Conservation (phyloP, 2,888 invertebrate species). For the Euphydryas editha region DNA sequence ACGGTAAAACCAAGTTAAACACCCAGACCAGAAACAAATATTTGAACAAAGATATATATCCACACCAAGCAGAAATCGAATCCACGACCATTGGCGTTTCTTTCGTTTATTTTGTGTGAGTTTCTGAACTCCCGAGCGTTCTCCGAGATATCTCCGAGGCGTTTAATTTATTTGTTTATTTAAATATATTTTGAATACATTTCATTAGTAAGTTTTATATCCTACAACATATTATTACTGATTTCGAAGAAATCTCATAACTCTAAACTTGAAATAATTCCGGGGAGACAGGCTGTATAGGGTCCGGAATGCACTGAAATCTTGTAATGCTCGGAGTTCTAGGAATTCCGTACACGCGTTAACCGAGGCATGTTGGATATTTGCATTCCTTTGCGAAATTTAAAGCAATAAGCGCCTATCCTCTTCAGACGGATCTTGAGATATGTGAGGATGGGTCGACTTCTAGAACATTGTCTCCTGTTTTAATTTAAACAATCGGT, state of each 20-base stretch:
- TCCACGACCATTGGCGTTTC: too few relatives aligned
- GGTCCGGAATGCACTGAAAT: conserved; percentile 35
- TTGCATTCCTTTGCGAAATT: conserved; percentile 39
- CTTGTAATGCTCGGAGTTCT: conserved; percentile 27
- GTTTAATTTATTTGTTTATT: background rate
- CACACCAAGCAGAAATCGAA: too few relatives aligned
- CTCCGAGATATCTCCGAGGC: too few relatives aligned
- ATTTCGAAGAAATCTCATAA: conserved; percentile 15
- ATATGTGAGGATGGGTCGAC: background rate
- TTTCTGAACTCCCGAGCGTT: too few relatives aligned
- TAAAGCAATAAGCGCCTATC: conserved; percentile 42
- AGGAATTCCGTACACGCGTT: conserved; percentile 30
- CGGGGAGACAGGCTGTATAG: conserved; percentile 26
- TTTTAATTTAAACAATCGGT: background rate
- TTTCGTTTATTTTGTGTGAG: too few relatives aligned
- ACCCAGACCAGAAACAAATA: too few relatives aligned
- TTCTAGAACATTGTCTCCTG: background rate
- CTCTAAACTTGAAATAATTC: conserved; percentile 17
- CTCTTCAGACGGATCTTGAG: conserved; percentile 10
- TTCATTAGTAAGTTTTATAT: background rate
- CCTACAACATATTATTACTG: background rate
- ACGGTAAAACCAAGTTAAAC: too few relatives aligned
- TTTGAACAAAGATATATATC: too few relatives aligned
- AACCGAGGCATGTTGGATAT: conserved; percentile 31
- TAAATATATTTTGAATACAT: background rate